A percentile compares a stretch with the other conserved stretches of the same genome.
phyloP scores from a whole-genome alignment of 1,140 invertebrate genomes.

The Dinoponera quadriceps region DNA sequence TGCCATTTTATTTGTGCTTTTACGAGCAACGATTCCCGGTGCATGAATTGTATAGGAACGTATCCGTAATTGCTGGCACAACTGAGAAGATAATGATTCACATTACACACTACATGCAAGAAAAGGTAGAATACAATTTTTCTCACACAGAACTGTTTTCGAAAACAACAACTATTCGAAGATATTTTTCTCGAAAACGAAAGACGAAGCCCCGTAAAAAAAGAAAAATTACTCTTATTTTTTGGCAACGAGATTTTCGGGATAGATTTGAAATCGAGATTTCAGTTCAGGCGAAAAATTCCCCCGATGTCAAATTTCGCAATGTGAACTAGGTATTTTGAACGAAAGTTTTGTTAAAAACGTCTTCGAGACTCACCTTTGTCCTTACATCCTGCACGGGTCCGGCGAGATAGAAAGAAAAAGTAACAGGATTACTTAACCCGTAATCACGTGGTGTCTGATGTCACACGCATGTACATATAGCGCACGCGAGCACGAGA shows the following conservation, averaged over 20 bases:
- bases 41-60: no score
- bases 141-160: no score
- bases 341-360: not conserved
- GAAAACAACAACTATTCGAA: no score
- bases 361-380: conserved; percentile 84
- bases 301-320: no score
- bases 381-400: conserved; percentile 87
- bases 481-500: conserved; percentile 11
- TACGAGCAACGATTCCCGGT: not conserved
- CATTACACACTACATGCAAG: no score
- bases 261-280: not conserved
- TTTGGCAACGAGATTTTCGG: not conserved
- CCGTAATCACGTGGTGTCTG: conserved; percentile 61
- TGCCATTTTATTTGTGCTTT: not conserved
- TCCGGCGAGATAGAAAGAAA: conserved; percentile 78
- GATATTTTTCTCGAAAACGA: no score
- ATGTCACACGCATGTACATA: conserved; percentile 31
- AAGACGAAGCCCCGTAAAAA: no score
- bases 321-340: no score
- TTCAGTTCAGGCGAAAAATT: no score
- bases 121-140: no score
- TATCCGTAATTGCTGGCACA: no score
- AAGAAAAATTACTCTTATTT: not conserved
- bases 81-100: no score
- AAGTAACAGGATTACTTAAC: conserved; percentile 81